A percentile compares a stretch with the other conserved stretches of the same genome.
Conservation (phyloP, 2,888 invertebrate species). For the Phortica okadai region DNA sequence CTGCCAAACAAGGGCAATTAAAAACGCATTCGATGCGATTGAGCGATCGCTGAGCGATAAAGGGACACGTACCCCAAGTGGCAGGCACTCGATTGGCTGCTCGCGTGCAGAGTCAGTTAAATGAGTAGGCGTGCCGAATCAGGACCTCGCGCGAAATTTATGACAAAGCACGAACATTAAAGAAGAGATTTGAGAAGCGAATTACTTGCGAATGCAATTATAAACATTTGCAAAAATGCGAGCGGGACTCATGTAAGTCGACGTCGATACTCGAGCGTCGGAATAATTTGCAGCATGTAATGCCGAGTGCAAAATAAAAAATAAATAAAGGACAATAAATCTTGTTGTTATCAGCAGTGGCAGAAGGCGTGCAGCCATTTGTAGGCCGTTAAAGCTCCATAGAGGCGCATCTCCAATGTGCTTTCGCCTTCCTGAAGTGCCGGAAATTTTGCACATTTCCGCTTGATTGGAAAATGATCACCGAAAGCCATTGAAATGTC, state of each 20-base stretch:
- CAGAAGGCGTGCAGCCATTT: conserved; percentile 13
- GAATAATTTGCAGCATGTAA: not conserved
- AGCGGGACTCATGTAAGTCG: not conserved
- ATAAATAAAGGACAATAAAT: not conserved
- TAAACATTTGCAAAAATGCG: conserved; percentile 42
- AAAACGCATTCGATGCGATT: conserved; percentile 63
- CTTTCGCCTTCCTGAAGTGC: conserved; percentile 2
- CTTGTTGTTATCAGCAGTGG: conserved; percentile 1
- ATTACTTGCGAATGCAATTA: conserved; percentile 56
- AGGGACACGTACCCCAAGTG: not conserved
- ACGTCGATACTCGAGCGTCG: not conserved
- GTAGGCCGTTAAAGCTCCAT: not conserved
- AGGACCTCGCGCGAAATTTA: conserved; percentile 40
- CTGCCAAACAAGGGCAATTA: conserved; percentile 58
- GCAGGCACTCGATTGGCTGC: not conserved
- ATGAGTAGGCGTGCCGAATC: conserved; percentile 67
- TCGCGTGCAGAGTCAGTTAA: conserved; percentile 49
- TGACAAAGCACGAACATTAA: conserved; percentile 4
- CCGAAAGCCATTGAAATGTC: not conserved
- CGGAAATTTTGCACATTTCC: conserved; percentile 30
- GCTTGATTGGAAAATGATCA: conserved; percentile 24
- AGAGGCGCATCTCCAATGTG: not conserved
- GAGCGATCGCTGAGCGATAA: conserved; percentile 42
- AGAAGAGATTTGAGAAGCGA: not conserved
- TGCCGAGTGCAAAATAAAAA: not conserved